phyloP scores from a whole-genome alignment of 2,113 vertebrate species.

The Coptodon bakossiorum region DNA sequence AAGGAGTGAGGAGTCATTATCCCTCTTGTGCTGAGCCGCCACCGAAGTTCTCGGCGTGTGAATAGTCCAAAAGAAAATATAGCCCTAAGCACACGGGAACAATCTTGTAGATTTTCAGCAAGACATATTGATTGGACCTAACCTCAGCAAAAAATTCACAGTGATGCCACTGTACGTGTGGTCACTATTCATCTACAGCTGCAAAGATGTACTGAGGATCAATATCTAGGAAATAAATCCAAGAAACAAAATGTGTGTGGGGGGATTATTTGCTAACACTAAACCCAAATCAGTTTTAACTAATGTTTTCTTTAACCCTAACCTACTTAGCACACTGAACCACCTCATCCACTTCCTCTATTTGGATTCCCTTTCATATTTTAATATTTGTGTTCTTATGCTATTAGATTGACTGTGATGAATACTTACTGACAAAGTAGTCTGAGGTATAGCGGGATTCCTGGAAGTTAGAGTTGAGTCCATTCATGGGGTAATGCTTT shows the following conservation, averaged over 20 bases:
- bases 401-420: background rate
- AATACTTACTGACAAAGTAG: conserved; percentile 98
- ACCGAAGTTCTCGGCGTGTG: background rate
- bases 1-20: background rate
- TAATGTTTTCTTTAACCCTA: background rate
- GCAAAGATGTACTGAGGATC: background rate
- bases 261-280: background rate
- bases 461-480: conserved; percentile 82
- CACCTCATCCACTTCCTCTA: background rate
- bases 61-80: background rate
- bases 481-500: conserved; percentile 88
- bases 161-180: background rate
- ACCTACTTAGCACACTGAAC: background rate
- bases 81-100: background rate
- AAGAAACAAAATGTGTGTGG: background rate
- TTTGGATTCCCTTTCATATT: background rate
- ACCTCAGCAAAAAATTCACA: background rate
- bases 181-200: background rate
- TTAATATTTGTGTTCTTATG: background rate
- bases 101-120: background rate
- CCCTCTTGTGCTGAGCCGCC: background rate
- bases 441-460: conserved; percentile 96
- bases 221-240: background rate
- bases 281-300: background rate
- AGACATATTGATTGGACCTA: background rate